These are phyloP conservation scores for Pavo muticus DNA, from an alignment of 2,113 vertebrate genomes.

Conservation along the genomic window DNA sequence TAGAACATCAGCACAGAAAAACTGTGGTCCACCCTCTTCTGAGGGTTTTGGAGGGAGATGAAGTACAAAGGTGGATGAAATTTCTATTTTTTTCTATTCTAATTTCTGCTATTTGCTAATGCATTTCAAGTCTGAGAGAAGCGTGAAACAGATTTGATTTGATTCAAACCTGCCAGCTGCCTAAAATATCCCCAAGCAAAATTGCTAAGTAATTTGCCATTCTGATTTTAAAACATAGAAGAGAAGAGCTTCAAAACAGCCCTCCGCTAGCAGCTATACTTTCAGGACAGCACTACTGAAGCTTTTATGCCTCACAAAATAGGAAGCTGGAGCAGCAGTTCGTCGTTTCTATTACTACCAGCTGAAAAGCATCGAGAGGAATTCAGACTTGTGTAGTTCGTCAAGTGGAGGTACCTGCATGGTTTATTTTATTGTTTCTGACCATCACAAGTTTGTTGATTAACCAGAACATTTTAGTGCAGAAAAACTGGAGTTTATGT, in stretches of 20 bases:
- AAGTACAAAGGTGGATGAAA: not conserved
- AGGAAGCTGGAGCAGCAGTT: not conserved
- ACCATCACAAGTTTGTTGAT: not conserved
- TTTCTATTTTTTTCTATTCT: not conserved
- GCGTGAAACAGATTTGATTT: not conserved
- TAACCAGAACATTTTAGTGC: not conserved
- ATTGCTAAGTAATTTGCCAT: not conserved
- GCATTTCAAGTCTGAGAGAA: not conserved
- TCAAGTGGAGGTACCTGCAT: not conserved
- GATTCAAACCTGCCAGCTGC: not conserved
- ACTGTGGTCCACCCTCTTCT: not conserved
- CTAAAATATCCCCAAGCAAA: not conserved
- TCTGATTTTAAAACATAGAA: not conserved
- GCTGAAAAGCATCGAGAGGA: not conserved
- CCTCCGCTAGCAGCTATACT: not conserved
- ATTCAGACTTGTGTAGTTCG: not conserved
- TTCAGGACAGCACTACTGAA: not conserved
- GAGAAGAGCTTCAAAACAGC: not conserved
- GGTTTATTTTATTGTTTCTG: not conserved
- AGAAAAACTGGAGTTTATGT: not conserved
- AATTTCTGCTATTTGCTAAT: constrained; percentile 1
- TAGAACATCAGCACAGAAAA: not conserved
- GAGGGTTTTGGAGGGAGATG: not conserved
- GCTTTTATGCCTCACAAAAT: not conserved
- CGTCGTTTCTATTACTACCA: not conserved